Conservation (phyloP, 30 jellyfish, hydroid and myxozoan genomes). For the Pseudorhiza aurosa region DNA sequence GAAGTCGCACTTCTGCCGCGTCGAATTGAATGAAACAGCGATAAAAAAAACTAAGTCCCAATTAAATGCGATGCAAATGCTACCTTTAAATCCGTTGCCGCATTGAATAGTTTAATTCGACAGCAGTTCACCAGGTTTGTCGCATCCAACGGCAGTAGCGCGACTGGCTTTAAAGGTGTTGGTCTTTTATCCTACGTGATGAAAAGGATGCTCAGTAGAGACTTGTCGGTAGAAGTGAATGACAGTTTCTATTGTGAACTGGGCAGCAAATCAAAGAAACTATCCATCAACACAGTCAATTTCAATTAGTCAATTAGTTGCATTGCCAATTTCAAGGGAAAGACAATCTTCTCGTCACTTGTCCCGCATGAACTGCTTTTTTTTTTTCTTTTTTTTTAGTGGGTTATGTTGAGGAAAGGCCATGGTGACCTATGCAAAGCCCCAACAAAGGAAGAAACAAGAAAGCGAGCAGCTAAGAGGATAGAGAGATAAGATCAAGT, state of each 20-base stretch:
- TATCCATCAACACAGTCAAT: constrained; percentile 36
- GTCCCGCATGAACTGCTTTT: constrained; percentile 33
- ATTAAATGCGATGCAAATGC: too few species aligned
- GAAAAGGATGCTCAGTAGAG: constrained; percentile 60
- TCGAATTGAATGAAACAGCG: too few species aligned
- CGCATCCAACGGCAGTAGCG: constrained; percentile 43
- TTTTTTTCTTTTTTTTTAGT: too few species aligned
- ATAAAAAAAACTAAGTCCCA: too few species aligned
- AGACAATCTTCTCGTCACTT: constrained; percentile 35
- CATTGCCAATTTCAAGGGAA: constrained; percentile 58
- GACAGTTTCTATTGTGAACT: constrained; percentile 71
- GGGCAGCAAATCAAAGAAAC: constrained; percentile 71
- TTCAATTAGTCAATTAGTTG: constrained; percentile 25
- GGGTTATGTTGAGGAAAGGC: too few species aligned
- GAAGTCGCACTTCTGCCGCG: too few species aligned
- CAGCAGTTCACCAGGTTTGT: constrained; percentile 51
- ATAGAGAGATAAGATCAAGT: too few species aligned
- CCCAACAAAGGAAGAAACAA: too few species aligned
- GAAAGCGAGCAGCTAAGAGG: too few species aligned
- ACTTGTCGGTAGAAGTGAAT: constrained; percentile 70
- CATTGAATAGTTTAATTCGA: background rate
- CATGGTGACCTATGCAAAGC: too few species aligned
- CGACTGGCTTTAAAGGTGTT: constrained; percentile 47
- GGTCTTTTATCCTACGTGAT: too few species aligned
- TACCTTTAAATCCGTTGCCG: background rate